Conservation (phyloP, 2,797 vertebrate genomes). For the Chloroceryle inda region DNA sequence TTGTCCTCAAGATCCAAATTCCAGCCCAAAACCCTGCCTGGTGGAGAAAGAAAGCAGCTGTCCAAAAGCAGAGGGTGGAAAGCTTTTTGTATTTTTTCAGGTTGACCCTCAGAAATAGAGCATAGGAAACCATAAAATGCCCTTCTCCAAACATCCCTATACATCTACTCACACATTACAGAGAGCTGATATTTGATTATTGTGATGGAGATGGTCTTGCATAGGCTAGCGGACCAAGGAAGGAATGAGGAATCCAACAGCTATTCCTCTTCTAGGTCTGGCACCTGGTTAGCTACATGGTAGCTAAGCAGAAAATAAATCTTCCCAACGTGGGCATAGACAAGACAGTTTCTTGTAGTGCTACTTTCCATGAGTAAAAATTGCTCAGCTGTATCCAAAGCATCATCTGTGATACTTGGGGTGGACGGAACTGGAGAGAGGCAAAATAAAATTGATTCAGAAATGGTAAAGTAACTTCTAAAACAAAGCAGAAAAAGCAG, state of each 20-base stretch:
- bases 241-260: background rate
- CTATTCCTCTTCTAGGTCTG: background rate
- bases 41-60: background rate
- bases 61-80: background rate
- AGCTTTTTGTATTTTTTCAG: background rate
- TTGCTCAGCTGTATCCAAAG: background rate
- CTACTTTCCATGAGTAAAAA: background rate
- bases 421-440: background rate
- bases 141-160: background rate
- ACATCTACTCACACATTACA: background rate
- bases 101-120: background rate
- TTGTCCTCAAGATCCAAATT: background rate
- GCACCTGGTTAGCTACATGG: background rate
- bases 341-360: background rate
- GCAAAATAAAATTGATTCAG: accelerated
- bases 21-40: background rate
- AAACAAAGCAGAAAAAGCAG: background rate
- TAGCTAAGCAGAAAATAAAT: background rate
- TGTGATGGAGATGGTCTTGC: accelerated
- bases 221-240: background rate
- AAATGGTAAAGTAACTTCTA: background rate
- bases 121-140: background rate
- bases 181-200: background rate
- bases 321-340: background rate
- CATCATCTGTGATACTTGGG: background rate